These are phyloP conservation scores for Labrus mixtus DNA, from an alignment of 2,113 vertebrate species.

Conservation along the genomic window DNA sequence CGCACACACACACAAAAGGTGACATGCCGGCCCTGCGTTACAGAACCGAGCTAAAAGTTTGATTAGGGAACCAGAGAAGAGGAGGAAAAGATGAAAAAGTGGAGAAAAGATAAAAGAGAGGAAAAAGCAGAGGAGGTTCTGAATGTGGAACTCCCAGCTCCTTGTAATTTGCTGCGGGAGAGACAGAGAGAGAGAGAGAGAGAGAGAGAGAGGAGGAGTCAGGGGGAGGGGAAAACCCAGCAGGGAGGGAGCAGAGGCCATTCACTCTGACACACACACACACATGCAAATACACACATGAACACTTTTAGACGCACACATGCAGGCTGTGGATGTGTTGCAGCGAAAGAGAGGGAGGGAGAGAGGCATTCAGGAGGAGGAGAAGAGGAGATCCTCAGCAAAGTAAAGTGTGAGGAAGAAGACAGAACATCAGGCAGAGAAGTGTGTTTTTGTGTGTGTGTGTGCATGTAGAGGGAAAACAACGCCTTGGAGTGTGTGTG, in stretches of 20 bases:
- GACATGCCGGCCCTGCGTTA: not conserved
- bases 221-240: slow-evolving; percentile 78
- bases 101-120: slow-evolving; percentile 26
- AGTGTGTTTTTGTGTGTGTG: slow-evolving; percentile 31
- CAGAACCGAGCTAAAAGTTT: slow-evolving; percentile 31
- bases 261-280: slow-evolving; percentile 73
- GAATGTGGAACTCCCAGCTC: slow-evolving; percentile 70
- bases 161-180: slow-evolving; percentile 78
- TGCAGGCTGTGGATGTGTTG: slow-evolving; percentile 65
- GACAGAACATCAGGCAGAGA: slow-evolving; percentile 18
- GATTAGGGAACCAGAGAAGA: not conserved
- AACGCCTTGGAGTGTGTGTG: slow-evolving; percentile 21
- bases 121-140: slow-evolving; percentile 51
- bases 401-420: slow-evolving; percentile 52
- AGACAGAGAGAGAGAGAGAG: slow-evolving; percentile 63
- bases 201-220: slow-evolving; percentile 75
- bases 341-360: slow-evolving; percentile 48
- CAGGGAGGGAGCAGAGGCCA: slow-evolving; percentile 80
- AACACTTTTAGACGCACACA: slow-evolving; percentile 65
- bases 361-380: slow-evolving; percentile 39
- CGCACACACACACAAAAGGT: slow-evolving; percentile 41
- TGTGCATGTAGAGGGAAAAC: slow-evolving; percentile 26
- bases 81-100: not conserved
- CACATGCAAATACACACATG: slow-evolving; percentile 58
- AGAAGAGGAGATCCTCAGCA: slow-evolving; percentile 49